Evolutionary conservation across 2,888 invertebrate genomes (phyloP).

Genomic region (Trypoxylon attenuatum): DNA sequence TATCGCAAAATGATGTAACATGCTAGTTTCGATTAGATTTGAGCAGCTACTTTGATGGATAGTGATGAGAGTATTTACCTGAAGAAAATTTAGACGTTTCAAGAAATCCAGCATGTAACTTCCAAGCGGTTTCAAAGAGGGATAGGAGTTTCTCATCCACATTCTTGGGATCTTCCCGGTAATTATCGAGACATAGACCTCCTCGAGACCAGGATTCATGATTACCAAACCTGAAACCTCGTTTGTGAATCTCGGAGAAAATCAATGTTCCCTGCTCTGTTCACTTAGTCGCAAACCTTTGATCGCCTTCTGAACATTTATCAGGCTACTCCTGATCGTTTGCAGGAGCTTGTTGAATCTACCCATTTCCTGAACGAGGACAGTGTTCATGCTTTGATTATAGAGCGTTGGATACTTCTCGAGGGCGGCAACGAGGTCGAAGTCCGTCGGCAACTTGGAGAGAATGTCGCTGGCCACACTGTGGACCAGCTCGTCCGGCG

Average conservation of each 20-base stretch:
- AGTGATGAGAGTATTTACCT: constrained; percentile 79
- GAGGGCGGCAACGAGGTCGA: constrained; percentile 81
- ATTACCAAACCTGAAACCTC: constrained; percentile 84
- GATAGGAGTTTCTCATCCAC: constrained; percentile 93
- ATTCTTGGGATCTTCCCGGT: constrained; percentile 88
- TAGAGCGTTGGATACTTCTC: constrained; percentile 85
- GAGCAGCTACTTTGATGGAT: too few species aligned
- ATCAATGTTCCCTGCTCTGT: constrained; percentile 1
- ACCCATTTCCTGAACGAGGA: constrained; percentile 90
- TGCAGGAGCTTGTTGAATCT: constrained; percentile 84
- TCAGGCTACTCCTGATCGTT: constrained; percentile 85
- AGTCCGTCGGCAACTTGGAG: constrained; percentile 83
- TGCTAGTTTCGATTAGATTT: too few species aligned
- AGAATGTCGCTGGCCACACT: constrained; percentile 88
- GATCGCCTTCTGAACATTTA: constrained; percentile 90
- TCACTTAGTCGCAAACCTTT: constrained; percentile 79
- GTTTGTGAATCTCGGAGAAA: constrained; percentile 17
- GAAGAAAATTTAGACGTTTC: constrained; percentile 87
- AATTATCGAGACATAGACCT: constrained; percentile 88
- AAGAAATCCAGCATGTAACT: constrained; percentile 91
- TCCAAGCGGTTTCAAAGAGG: constrained; percentile 92
- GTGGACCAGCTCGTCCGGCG: constrained; percentile 87
- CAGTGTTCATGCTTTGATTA: constrained; percentile 95
- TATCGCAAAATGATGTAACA: too few species aligned
- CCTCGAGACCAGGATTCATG: constrained; percentile 89